Evolutionary conservation across 2,888 invertebrate species (phyloP), one percentile per base, ranked within the genome.

Genomic region (Zeuzera pyrina): DNA sequence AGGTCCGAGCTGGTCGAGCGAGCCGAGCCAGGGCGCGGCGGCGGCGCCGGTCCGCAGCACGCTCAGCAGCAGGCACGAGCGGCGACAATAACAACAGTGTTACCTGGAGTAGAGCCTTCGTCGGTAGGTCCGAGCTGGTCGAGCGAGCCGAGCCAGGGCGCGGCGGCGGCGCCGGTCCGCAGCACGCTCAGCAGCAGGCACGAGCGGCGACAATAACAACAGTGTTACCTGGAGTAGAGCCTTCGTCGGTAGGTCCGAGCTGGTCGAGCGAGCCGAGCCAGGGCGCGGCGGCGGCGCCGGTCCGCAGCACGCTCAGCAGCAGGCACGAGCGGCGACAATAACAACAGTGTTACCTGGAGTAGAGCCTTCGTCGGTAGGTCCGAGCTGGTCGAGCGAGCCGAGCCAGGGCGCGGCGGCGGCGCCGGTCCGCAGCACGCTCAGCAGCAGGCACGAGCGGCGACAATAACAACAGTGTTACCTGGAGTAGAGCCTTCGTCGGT

Each of bases 101-200:
- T n/a, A 74, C 71, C 54, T 19, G 64, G 36, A 0, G 76, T 51
- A 45, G 63, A 48, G 15, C 69, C 68, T 15, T 88, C 87, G 1
- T 84, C 64, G 2, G 94, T 88, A 0, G 90, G 86, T 1, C 93
- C 91, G 12, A 96, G 81, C 57, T 89, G 86, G 54, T 88, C 89
- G 21, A 97, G 84, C 54, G 92, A 90, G 0, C 97, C 97, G 28
- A 97, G 79, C 97, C 97, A 97, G 1, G 96, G 94, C 38, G 97
- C 90, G 2, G 92, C 79, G 41, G 86, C 68, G 47, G 73, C 65
- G 10, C 94, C 94, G 23, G 93, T 95, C 40, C 93, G 89, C 57
- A 97, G 84, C 16, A 95, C 86, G 14, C 94, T 94, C 15, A 98
- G 81, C 91, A 97, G 92, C 25, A 98, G 78, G 65, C 97, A 97